Evolutionary conservation across 2,888 invertebrate species (phyloP), one percentile per base, ranked within the genome.

Genomic region (Aphidius colemani): DNA sequence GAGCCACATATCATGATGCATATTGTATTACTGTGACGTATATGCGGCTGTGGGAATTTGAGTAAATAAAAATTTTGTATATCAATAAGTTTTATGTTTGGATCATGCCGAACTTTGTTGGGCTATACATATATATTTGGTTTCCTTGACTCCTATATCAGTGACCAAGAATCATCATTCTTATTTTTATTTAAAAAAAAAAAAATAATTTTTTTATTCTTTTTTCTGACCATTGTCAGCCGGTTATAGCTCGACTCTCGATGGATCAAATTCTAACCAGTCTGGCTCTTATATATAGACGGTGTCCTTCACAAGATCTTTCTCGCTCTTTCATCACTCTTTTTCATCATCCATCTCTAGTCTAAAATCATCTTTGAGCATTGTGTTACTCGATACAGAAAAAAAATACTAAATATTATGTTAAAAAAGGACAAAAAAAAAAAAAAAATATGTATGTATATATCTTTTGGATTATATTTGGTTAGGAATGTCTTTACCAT

Each of bases 231-330:
- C 73, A 77, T 78, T 78, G 78, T 76, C 74, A 73, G 72, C 69
- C 69, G 73, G 75, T 75, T 75, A 71, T 30, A 74, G 72, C 74
- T 79, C 76, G 77, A 76, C 77, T 79, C 75, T 72, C 75, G 75
- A 72, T 75, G 78, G 78, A 81, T 81, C 80, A 78, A 80, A 81
- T 81, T 81, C 78, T 80, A 81, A 80, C 80, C 79, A 79, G 80
- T 80, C 74, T 75, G 72, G 75, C 76, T 78, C 79, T 7, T 59
- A 59, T 79, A 59, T 79, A 78, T 78, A 78, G 79, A 75, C 70
- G 76, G 71, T 79, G 81, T 79, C 80, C 80, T 79, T 79, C 78
- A 72, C 70, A 69, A 70, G 72, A 72, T 70, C 72, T 69, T 69
- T 69, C 71, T 71, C 67, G 5, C 65, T 65, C 67, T 65, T 67